Base-by-base conservation (phyloP, 2,113 vertebrate genomes). In the Perca flavescens region DNA sequence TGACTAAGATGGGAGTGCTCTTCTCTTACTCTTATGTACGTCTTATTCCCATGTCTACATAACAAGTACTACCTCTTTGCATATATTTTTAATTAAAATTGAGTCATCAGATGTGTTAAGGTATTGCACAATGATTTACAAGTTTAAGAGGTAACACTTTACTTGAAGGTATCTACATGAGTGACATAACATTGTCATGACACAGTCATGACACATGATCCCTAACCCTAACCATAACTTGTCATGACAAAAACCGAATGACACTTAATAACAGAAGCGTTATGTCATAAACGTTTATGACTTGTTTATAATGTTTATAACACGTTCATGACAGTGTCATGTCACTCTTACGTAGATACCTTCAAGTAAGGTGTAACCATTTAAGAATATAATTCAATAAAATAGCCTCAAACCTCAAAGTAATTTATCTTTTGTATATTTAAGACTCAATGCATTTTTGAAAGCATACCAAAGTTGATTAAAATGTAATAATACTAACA, bases 401-500 rank as follows among this genome's bases (percentile, higher is more conserved):
- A 74, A 77, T 60, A 46, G 53, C 68, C 69, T 65, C 72, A 82
- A 61, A 57, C 28, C 5, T 61, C 56, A 63, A 61, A 62, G 15
- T 47, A 60, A 64, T 63, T 83, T 40, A 64, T 66, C 52, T 63
- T 57, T 56, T 66, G 72, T 69, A 67, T 36, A 78, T 68, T 85
- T 56, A 53, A 63, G 15, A 78, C 54, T 77, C 14, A 77, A 52
- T 49, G 25, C 0, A 4, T 60, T 72, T 61, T 75, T n/a, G 50
- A 56, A 75, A 57, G 79, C 21, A 64, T 65, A 36, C 34, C 6
- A 56, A 61, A 36, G 40, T 47, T 77, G 71, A 90, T 87, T 80
- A 60, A 77, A 81, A 62, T 67, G 13, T 49, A 77, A 64, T 61
- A 71, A 15, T 28, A 22, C 76, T 36, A 62, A 73, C 53, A 73